These are phyloP conservation scores for Trogon surrucura DNA, from an alignment of 2,113 vertebrate species.

Conservation along the genomic window DNA sequence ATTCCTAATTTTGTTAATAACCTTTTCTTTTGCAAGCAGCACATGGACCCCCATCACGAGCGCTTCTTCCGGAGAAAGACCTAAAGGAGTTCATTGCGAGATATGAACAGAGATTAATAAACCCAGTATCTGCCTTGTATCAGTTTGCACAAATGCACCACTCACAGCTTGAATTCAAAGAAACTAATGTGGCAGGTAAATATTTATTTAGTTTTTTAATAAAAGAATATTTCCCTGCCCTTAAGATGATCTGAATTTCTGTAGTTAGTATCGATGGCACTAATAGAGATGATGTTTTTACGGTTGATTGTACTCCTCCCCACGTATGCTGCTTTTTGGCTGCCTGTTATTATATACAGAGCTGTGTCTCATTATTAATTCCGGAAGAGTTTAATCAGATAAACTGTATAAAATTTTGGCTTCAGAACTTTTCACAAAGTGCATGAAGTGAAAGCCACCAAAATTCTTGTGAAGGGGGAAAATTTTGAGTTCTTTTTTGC, in stretches of 20 bases:
- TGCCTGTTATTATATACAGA: background rate
- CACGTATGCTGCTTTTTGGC: rapidly evolving
- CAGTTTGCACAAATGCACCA: constrained; percentile 78
- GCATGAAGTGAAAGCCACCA: rapidly evolving
- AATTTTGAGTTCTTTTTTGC: background rate
- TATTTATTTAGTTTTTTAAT: background rate
- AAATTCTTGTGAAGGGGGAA: background rate
- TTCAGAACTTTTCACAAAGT: background rate
- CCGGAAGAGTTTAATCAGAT: background rate
- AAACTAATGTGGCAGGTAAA: constrained; percentile 86
- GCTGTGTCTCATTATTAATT: background rate
- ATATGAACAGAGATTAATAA: constrained; percentile 77
- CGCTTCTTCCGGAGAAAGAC: constrained; percentile 48
- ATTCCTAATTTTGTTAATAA: constrained; percentile 31
- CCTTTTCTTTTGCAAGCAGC: constrained; percentile 25
- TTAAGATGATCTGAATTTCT: background rate
- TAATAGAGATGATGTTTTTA: background rate
- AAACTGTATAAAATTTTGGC: background rate
- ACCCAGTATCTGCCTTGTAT: constrained; percentile 86
- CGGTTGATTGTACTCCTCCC: rapidly evolving
- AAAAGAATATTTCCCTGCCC: background rate
- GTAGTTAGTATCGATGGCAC: background rate
- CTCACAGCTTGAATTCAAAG: constrained; percentile 86
- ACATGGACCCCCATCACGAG: background rate
- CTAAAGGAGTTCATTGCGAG: constrained; percentile 74